A percentile compares a stretch with the other conserved stretches of the same genome.
These are phyloP conservation scores for Nemoura dubitans DNA, from an alignment of 2,888 invertebrate species.

Conservation along the genomic window DNA sequence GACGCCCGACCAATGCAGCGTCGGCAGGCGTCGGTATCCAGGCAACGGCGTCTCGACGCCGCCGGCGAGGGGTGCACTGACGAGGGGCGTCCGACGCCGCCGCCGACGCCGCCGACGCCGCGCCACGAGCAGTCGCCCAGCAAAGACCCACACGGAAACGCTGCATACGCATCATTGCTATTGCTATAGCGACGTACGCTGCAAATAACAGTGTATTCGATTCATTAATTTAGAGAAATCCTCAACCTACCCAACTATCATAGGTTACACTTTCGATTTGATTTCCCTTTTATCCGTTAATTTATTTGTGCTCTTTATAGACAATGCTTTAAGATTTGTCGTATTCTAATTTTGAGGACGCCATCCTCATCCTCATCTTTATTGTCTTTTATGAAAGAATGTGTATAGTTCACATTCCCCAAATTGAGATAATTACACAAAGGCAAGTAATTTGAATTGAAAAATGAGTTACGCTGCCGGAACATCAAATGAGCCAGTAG, in stretches of 20 bases:
- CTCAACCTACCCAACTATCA: too few relatives aligned
- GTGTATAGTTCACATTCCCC: not conserved
- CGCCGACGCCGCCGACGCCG: not conserved
- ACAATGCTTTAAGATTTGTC: too few relatives aligned
- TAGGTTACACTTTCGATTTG: too few relatives aligned
- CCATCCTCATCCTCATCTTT: not conserved
- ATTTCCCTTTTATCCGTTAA: too few relatives aligned
- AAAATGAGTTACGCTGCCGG: not conserved
- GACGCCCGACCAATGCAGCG: slow-evolving; percentile 51
- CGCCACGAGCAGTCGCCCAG: too few relatives aligned
- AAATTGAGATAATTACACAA: not conserved
- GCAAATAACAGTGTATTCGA: too few relatives aligned
- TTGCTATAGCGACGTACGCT: too few relatives aligned
- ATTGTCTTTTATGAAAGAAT: not conserved
- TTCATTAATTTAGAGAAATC: too few relatives aligned
- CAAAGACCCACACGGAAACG: too few relatives aligned
- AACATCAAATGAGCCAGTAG: not conserved
- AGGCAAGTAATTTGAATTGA: not conserved
- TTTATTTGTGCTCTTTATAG: too few relatives aligned
- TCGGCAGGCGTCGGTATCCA: slow-evolving; percentile 53
- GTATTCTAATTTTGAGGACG: not conserved
- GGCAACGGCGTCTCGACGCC: slow-evolving; percentile 41
- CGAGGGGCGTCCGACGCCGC: not conserved
- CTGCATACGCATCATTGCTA: too few relatives aligned
- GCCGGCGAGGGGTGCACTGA: slow-evolving; percentile 36